Percentiles rank a stretch among this genome's conserved stretches.
Conservation (phyloP, 1,140 invertebrate species). For the Aphelenchoides fujianensis region DNA sequence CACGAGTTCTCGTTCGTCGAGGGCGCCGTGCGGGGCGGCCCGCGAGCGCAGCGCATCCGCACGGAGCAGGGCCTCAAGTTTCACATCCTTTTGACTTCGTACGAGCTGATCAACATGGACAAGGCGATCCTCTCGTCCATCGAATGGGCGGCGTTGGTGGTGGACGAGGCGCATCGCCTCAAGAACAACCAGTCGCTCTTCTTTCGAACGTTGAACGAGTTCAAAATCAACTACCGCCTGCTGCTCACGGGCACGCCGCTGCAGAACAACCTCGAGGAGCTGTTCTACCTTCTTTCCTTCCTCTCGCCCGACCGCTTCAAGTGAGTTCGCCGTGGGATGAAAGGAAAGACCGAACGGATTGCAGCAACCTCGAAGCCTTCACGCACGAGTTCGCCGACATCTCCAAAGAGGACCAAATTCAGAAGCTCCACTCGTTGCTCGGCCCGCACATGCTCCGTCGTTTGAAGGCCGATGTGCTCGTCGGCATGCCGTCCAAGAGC, state of each 20-base stretch:
- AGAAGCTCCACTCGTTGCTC: constrained; percentile 93
- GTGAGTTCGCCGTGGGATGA: constrained; percentile 62
- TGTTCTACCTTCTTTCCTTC: constrained; percentile 98
- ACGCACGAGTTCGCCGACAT: constrained; percentile 98
- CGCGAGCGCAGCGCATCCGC: constrained; percentile 68
- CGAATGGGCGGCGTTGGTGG: constrained; percentile 95
- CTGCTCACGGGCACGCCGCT: constrained; percentile 94
- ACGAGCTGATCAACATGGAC: constrained; percentile 96
- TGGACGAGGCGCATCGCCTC: constrained; percentile 96
- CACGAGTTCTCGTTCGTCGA: constrained; percentile 97
- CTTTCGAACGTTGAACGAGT: constrained; percentile 83
- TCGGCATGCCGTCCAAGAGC: constrained; percentile 98
- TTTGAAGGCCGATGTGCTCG: constrained; percentile 94
- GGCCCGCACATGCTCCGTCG: constrained; percentile 96
- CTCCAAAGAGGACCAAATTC: constrained; percentile 98
- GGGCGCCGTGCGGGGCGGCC: constrained; percentile 71
- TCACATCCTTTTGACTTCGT: constrained; percentile 94
- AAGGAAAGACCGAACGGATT: constrained; percentile 64
- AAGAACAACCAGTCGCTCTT: constrained; percentile 99
- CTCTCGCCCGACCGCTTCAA: constrained; percentile 80
- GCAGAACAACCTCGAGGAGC: constrained; percentile 97
- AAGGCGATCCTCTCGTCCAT: constrained; percentile 91
- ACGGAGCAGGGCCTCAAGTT: constrained; percentile 81
- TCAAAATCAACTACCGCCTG: constrained; percentile 92
- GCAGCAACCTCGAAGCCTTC: constrained; percentile 89